A percentile compares a stretch with the other conserved stretches of the same genome.
phyloP scores from a whole-genome alignment of 2,113 vertebrate genomes.

The Bombycilla garrulus region DNA sequence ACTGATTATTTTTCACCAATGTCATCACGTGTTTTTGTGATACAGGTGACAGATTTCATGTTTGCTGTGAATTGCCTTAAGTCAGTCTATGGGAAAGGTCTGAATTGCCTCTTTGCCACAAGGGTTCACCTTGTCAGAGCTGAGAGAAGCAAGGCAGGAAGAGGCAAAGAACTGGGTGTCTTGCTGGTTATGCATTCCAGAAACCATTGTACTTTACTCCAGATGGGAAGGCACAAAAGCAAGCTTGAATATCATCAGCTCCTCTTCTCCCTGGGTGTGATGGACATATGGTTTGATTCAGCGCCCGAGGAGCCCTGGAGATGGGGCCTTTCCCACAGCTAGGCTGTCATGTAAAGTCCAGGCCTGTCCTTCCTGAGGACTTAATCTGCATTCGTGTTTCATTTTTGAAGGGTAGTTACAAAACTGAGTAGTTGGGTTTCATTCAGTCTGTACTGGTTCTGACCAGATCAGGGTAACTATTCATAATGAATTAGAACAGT shows the following conservation, averaged over 20 bases:
- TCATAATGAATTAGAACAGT: background rate
- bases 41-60: background rate
- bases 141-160: background rate
- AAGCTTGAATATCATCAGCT: background rate
- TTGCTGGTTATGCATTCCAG: background rate
- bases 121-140: background rate
- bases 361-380: background rate
- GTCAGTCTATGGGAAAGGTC: background rate
- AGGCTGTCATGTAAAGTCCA: background rate
- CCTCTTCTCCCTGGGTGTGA: background rate
- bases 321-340: background rate
- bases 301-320: background rate
- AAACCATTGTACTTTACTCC: background rate
- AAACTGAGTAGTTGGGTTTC: background rate
- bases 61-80: background rate
- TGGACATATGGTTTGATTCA: background rate
- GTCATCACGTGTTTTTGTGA: background rate
- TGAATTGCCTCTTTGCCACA: background rate
- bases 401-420: background rate
- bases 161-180: background rate
- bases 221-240: rapidly evolving
- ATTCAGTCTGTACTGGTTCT: background rate
- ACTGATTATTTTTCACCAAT: background rate
- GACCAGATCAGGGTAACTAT: background rate
- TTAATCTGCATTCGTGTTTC: rapidly evolving